phyloP scores from a whole-genome alignment of 2,888 invertebrate genomes.

The Hydrotaea cyrtoneurina region DNA sequence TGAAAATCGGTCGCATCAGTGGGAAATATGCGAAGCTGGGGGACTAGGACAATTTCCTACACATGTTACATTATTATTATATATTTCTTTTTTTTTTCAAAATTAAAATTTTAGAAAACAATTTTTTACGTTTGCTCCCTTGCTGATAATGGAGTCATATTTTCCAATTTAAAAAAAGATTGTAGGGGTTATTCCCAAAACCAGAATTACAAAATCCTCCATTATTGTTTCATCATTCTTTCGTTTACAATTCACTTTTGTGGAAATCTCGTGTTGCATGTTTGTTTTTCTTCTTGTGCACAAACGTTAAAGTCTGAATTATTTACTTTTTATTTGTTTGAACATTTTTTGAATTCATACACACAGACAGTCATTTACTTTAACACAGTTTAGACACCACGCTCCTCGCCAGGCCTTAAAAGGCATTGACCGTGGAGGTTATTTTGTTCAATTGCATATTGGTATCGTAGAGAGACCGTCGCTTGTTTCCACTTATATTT shows the following conservation, averaged over 20 bases:
- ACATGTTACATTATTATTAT: no score
- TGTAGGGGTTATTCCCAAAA: not conserved
- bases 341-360: not conserved
- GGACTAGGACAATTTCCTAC: no score
- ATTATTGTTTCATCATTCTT: not conserved
- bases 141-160: no score
- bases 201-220: not conserved
- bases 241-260: slow-evolving; percentile 2
- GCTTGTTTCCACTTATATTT: not conserved
- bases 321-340: not conserved
- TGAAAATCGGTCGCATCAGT: no score
- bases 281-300: not conserved
- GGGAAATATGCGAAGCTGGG: no score
- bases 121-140: no score
- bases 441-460: slow-evolving; percentile 11
- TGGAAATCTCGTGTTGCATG: slow-evolving; percentile 4
- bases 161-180: no score
- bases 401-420: not conserved
- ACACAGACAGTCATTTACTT: not conserved
- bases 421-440: slow-evolving; percentile 48
- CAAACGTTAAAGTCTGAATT: not conserved
- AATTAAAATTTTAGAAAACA: no score
- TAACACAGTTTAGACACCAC: not conserved
- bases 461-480: not conserved
- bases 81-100: no score